Conservation (phyloP, 2,797 vertebrate genomes). For the Diplodus puntazzo region DNA sequence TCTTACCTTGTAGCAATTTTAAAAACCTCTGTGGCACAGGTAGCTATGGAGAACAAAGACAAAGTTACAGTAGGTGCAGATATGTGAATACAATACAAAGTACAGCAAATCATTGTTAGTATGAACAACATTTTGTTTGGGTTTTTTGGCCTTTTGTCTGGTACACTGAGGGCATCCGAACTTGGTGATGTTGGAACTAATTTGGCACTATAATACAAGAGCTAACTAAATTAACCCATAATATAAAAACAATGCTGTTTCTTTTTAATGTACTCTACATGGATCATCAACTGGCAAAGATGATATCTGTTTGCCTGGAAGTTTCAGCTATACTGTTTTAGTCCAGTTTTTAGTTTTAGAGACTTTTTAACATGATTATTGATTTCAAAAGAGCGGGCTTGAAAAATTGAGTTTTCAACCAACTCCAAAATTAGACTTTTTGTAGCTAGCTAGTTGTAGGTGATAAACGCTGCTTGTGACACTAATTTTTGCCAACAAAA, state of each 20-base stretch:
- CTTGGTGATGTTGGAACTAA: background rate
- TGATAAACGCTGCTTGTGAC: background rate
- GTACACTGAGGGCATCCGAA: background rate
- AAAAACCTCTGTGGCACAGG: slow-evolving; percentile 96
- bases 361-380: background rate
- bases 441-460: background rate
- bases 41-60: slow-evolving; percentile 84
- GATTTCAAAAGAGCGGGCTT: background rate
- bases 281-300: background rate
- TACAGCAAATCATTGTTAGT: background rate
- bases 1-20: slow-evolving; percentile 97
- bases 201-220: background rate
- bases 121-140: too few species aligned
- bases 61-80: background rate
- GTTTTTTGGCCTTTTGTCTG: too few species aligned
- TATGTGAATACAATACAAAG: background rate
- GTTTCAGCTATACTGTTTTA: background rate
- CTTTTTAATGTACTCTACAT: background rate
- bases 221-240: background rate
- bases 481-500: background rate
- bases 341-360: too few species aligned
- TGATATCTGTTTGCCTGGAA: too few species aligned
- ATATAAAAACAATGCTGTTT: background rate
- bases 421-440: background rate
- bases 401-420: background rate